Base-by-base conservation (phyloP, 2,797 vertebrate species). In the Cercopithecus hamlyni region DNA sequence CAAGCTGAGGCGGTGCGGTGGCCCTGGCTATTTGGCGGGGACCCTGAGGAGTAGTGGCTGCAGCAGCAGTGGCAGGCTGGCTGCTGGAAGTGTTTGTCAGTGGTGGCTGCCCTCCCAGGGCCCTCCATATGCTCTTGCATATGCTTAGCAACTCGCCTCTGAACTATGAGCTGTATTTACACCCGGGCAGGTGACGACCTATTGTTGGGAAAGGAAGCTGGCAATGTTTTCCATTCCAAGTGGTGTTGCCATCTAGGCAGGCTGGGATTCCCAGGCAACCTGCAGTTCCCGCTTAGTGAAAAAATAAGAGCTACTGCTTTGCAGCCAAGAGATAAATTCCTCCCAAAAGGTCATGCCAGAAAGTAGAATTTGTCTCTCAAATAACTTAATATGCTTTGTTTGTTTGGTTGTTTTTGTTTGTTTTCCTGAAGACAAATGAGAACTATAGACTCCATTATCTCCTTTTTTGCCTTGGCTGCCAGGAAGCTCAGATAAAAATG, bases 201-300 rank as follows among this genome's bases (percentile, higher is more conserved):
- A 17, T 77, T 45, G 73, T 12, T 11, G 33, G 55, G 77, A 80
- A 61, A 80, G 73, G 93, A 72, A 77, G 77, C 73, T 81, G 93
- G 57, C 55, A 22, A 10, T 36, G 12, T 52, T 73, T 64, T n/a
- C 19, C n/a, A 12, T 24, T 50, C 88, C 73, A 57, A 75, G 80
- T 81, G 61, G 20, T 11, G 24, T 22, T 33, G 73, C 83, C 93
- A 6, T 61, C 76, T n/a, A 19, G 10, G 36, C 57, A 77, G 90
- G 64, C 20, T 57, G 93, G 83, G 64, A 84, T 88, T 96, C 67
- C 93, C 90, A 33, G 87, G 73, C 55, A 61, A 36, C 79, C 86
- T 24, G 61, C 36, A n/a, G 52, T 50, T 87, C 45, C 72, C 4
- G 55, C 61, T 70, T 8, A 26, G 50, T 15, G 50, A 57, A 27